Percentiles rank a stretch among this genome's conserved stretches.
Evolutionary conservation across 2,113 vertebrate species (phyloP).

Genomic region (Sarotherodon lohbergeri): DNA sequence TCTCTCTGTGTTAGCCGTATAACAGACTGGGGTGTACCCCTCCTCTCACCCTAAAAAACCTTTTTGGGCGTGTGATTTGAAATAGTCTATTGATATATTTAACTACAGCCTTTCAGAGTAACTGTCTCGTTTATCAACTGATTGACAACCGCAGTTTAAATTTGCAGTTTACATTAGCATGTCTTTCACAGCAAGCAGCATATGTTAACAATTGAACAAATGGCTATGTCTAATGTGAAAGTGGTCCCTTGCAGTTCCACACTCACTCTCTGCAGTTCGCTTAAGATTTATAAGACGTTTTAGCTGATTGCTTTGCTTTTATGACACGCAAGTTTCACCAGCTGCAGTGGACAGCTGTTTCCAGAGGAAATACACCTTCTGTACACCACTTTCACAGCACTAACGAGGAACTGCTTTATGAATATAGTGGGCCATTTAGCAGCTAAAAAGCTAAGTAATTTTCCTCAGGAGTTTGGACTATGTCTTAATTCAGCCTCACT

Average conservation of each 20-base stretch:
- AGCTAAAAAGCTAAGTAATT: fast-evolving
- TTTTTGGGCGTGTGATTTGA: neutral
- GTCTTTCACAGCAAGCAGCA: neutral
- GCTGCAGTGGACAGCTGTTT: neutral
- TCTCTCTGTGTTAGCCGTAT: neutral
- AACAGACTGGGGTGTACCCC: neutral
- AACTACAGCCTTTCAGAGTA: neutral
- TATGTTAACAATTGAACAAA: neutral
- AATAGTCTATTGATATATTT: neutral
- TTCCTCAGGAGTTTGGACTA: neutral
- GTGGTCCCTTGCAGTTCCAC: neutral
- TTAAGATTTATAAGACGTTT: neutral
- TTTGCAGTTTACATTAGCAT: neutral
- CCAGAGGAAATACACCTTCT: neutral
- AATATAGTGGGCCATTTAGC: neutral
- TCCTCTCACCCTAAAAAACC: no score
- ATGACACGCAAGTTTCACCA: neutral
- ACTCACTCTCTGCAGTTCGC: neutral
- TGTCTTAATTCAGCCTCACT: neutral
- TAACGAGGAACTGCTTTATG: fast-evolving
- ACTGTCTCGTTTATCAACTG: neutral
- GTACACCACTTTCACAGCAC: neutral
- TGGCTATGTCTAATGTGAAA: neutral
- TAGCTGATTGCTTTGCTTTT: neutral
- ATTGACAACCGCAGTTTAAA: neutral